Evolutionary conservation across 1,140 invertebrate genomes (phyloP), one percentile per base, ranked within the genome.

Genomic region (Belonocnema kinseyi): DNA sequence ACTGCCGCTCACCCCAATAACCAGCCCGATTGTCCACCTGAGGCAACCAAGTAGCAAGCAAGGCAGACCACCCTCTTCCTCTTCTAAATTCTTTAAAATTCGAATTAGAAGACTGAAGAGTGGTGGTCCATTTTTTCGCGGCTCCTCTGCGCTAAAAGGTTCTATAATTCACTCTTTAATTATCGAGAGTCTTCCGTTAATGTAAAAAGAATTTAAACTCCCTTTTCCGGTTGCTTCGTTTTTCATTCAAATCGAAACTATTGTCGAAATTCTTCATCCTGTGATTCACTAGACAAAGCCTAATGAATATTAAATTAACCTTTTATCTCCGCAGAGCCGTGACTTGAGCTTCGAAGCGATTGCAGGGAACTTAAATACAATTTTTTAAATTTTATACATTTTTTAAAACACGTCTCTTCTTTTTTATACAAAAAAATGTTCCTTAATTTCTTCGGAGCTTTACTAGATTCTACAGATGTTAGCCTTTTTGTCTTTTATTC

Each of bases 11-110:
- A 98, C 91, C 96, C 97, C 46, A 95, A 95, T 80, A 94, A 95
- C 86, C 97, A 99, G 93, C 97, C 97, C 19, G 98, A 99, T 92
- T 97, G 96, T 92, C 97, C 97, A 52, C 95, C 95, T 50, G 96
- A 96, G 91, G 95, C 94, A 84, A 95, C 95, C 85, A 96, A 96
- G 92, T 95, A 94, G 91, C 91, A 92, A 91, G 90, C 91, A 83
- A 91, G 91, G 84, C 91, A 92, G 91, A 92, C 91, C 89, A 91
- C 90, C 75, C 89, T 91, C 74, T 92, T 92, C 75, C 89, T 92
- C 81, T 92, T 92, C 86, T 92, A 91, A 89, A 85, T 72, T n/a
- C 33, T 21, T 76, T 50, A 80, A 72, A 61, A 75, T 78, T 75
- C 58, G 66, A 72, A 72, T 75, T 80, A 61, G 80, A 80, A 82